Evolutionary conservation across 2,888 invertebrate genomes (phyloP), one percentile per base, ranked within the genome.

Genomic region (Oscheius sp.): DNA sequence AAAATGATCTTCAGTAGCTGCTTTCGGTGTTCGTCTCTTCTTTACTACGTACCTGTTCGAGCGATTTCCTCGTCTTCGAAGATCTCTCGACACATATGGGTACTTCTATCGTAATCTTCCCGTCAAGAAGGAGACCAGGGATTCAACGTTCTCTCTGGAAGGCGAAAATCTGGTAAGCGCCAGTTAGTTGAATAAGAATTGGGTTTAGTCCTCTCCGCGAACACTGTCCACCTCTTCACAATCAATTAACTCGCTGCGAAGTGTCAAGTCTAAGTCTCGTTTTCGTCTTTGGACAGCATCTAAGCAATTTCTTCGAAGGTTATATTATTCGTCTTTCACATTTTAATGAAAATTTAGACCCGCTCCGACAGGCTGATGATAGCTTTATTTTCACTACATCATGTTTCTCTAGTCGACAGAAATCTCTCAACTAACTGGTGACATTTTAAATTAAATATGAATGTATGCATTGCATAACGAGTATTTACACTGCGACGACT

Each of bases 1-100:
- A 12, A 38, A 57, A 2, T 26, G 4, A 32, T 5, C 14, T 75
- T 45, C 44, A 79, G 80, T 67, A 17, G 59, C 75, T 51, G 72
- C 81, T 12, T 64, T 88, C 28, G 88, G 88, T 3, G 78, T 88
- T 14, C 88, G 89, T 74, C 67, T 88, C 56, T 89, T 89, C 77
- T 73, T 89, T 36, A 84, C 88, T 32, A 87, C 88, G 62, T 87
- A 87, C 77, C 72, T 89, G 32, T 89, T 87, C 80, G 80, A 86
- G 70, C 84, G 86, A 32, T 89, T 87, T 74, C 89, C 89, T 6
- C 82, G 87, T 36, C 82, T 89, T 22, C 86, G 87, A 47, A 83
- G 82, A 67, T 86, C 87, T 65, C 87, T 84, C 22, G 84, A 84
- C 50, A 80, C 83, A 9, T 77, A 75, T 57, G 77, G 81, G 32